Percentiles rank a stretch among this genome's conserved stretches.
phyloP scores from a whole-genome alignment of 2,797 vertebrate species.

The Enteromius thamalakanensis region DNA sequence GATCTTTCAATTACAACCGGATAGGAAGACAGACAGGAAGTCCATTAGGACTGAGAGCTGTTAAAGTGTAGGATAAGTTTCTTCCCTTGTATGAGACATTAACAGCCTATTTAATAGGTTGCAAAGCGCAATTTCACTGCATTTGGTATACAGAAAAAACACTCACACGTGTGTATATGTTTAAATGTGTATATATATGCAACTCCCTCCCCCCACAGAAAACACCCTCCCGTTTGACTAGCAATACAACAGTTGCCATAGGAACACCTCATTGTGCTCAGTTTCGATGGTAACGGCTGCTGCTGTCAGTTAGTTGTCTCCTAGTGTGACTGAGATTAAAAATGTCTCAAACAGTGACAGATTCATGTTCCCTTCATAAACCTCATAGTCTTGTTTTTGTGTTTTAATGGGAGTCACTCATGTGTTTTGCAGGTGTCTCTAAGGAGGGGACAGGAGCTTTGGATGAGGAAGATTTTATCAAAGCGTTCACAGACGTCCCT shows the following conservation, averaged over 20 bases:
- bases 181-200: background rate
- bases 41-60: slow-evolving; percentile 63
- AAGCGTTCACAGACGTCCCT: slow-evolving; percentile 94
- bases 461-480: slow-evolving; percentile 96
- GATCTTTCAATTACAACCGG: slow-evolving; percentile 63
- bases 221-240: slow-evolving; percentile 36
- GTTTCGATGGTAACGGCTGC: slow-evolving; percentile 44
- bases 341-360: background rate
- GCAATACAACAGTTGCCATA: slow-evolving; percentile 49
- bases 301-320: slow-evolving; percentile 40
- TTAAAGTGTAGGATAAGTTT: slow-evolving; percentile 33
- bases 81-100: background rate
- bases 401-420: slow-evolving; percentile 8
- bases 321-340: slow-evolving; percentile 9
- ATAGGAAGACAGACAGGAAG: slow-evolving; percentile 68
- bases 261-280: slow-evolving; percentile 54
- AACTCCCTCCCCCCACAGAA: background rate
- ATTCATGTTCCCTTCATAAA: background rate
- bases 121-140: background rate
- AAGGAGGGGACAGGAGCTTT: slow-evolving; percentile 91
- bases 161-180: too few relatives aligned
- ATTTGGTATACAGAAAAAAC: background rate
- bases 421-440: slow-evolving; percentile 75
- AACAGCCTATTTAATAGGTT: background rate
- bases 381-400: background rate